Conservation (phyloP, 2,888 invertebrate genomes). For the Meiosimyza decipiens region DNA sequence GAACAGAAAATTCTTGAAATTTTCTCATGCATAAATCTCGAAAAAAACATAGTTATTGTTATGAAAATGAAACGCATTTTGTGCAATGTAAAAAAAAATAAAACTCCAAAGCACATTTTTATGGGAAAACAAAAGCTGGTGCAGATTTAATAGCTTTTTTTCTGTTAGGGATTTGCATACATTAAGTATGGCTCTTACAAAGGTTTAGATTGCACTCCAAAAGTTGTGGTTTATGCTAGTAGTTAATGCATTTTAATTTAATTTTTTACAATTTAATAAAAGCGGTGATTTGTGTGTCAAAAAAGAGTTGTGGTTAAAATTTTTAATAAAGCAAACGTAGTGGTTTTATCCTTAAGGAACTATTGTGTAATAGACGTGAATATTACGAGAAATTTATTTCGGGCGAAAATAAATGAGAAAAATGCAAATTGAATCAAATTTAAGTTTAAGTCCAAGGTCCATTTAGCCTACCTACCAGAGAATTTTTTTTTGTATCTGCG, state of each 20-base stretch:
- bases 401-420: too few relatives aligned
- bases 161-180: conserved; percentile 53
- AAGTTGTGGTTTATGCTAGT: not conserved
- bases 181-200: conserved; percentile 41
- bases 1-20: conserved; percentile 39
- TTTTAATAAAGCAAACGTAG: too few relatives aligned
- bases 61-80: conserved; percentile 29
- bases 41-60: conserved; percentile 18
- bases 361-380: too few relatives aligned
- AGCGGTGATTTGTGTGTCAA: not conserved
- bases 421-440: too few relatives aligned
- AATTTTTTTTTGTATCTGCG: too few relatives aligned
- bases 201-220: conserved; percentile 6
- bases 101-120: conserved; percentile 17
- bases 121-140: conserved; percentile 56
- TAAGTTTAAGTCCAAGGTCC: too few relatives aligned
- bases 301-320: too few relatives aligned
- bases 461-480: too few relatives aligned
- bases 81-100: not conserved
- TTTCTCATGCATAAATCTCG: conserved; percentile 36
- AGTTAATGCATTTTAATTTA: conserved; percentile 21
- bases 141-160: conserved; percentile 48
- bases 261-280: conserved; percentile 14
- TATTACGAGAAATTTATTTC: too few relatives aligned
- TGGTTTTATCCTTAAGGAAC: too few relatives aligned